phyloP scores from a whole-genome alignment of 2,113 vertebrate species.

The Platysternon megacephalum region DNA sequence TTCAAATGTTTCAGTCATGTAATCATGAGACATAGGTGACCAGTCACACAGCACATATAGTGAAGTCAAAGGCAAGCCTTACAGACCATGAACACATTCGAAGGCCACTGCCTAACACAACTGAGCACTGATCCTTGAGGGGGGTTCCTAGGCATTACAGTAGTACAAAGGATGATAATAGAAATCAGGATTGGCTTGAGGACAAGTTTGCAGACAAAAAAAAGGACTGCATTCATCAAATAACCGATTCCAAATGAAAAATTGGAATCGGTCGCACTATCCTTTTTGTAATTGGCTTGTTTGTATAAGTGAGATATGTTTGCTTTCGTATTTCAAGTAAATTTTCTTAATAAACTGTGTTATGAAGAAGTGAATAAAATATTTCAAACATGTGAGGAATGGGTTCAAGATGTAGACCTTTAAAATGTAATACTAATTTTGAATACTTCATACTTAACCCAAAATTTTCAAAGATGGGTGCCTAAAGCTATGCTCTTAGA shows the following conservation, averaged over 20 bases:
- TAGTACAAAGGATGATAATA: not conserved
- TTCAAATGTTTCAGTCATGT: not conserved
- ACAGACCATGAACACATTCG: not conserved
- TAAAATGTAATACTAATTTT: constrained; percentile 14
- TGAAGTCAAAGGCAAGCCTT: not conserved
- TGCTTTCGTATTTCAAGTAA: not conserved
- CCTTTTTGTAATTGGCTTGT: not conserved
- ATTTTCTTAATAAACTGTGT: not conserved
- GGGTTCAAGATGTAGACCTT: constrained; percentile 18
- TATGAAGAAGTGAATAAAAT: not conserved
- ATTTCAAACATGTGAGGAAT: constrained; percentile 17
- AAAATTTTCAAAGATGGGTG: not conserved
- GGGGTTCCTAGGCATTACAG: not conserved
- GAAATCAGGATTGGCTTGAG: not conserved
- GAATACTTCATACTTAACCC: not conserved
- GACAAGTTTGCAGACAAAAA: not conserved
- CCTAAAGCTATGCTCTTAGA: not conserved
- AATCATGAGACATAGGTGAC: not conserved
- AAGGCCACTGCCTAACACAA: not conserved
- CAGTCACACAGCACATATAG: not conserved
- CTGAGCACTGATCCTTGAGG: not conserved
- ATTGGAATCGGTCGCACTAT: fast-evolving
- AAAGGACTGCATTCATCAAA: not conserved
- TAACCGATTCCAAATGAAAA: not conserved
- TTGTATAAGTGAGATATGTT: not conserved